Percentiles rank a stretch among this genome's conserved stretches.
phyloP scores from a whole-genome alignment of 1,140 invertebrate species.

The Atopsyche davidsoni region DNA sequence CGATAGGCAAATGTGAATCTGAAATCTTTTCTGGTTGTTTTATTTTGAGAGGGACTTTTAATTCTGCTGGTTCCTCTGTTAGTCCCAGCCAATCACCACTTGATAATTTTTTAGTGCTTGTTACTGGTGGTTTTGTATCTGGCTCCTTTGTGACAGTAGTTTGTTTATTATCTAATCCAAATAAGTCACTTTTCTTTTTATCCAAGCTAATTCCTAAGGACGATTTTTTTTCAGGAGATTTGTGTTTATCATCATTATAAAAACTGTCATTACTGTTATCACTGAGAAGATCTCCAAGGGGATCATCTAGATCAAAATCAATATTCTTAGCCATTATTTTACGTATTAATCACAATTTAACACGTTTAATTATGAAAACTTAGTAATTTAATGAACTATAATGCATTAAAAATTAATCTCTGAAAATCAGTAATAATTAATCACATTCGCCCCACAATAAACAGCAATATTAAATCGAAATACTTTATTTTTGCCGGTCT shows the following conservation, averaged over 20 bases:
- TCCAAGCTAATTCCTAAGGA: conserved; percentile 30
- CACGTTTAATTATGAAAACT: neutral
- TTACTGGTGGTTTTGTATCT: conserved; percentile 28
- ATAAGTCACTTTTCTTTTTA: conserved; percentile 40
- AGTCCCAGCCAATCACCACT: conserved; percentile 44
- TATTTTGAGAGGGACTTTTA: conserved; percentile 28
- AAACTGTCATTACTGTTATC: conserved; percentile 49
- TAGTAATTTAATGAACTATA: neutral
- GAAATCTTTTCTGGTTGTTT: neutral
- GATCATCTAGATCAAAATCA: conserved; percentile 45
- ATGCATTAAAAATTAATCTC: conserved; percentile 1
- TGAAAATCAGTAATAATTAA: too few species aligned
- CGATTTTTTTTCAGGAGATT: conserved; percentile 40
- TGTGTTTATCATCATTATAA: conserved; percentile 45
- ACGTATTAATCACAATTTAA: neutral
- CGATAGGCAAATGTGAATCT: neutral
- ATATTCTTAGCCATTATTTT: conserved; percentile 22
- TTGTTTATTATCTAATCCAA: conserved; percentile 35
- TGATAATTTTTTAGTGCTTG: conserved; percentile 33
- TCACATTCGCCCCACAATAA: too few species aligned
- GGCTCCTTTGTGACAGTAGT: conserved; percentile 22
- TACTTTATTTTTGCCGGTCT: too few species aligned
- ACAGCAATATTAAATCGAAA: too few species aligned
- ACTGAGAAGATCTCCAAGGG: conserved; percentile 46
- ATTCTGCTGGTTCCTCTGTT: conserved; percentile 34